Evolutionary conservation across 2,797 vertebrate genomes (phyloP).

Genomic region (Merluccius polli): DNA sequence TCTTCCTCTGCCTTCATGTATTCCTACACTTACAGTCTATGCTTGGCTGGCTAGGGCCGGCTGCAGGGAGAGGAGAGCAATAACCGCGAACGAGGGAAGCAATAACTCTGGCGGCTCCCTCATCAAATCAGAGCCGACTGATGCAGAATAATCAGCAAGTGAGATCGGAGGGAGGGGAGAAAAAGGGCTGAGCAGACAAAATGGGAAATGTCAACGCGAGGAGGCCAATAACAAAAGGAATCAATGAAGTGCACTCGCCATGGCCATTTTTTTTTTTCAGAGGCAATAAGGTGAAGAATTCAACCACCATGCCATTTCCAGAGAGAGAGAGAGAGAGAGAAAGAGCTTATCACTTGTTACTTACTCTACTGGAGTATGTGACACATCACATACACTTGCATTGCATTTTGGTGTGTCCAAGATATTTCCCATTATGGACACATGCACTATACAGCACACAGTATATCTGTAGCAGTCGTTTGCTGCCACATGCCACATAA

Average conservation of each 20-base stretch:
- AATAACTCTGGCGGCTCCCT: constrained; percentile 59
- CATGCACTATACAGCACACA: not conserved
- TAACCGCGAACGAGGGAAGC: constrained; percentile 59
- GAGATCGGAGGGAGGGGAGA: constrained; percentile 61
- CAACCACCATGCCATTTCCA: constrained; percentile 7
- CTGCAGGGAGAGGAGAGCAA: constrained; percentile 47
- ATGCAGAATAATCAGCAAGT: constrained; percentile 71
- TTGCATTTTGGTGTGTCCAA: not conserved
- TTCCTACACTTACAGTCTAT: constrained; percentile 29
- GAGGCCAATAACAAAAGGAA: constrained; percentile 64
- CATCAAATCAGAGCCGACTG: constrained; percentile 69
- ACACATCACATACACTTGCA: not conserved
- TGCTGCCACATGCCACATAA: too few relatives aligned
- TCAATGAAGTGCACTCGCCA: constrained; percentile 61
- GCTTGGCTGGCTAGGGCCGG: constrained; percentile 10
- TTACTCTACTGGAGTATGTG: not conserved
- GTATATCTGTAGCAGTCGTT: too few relatives aligned
- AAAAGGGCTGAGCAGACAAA: constrained; percentile 71
- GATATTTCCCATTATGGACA: not conserved
- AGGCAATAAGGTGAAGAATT: constrained; percentile 42
- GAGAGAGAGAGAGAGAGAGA: constrained; percentile 1
- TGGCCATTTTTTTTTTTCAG: constrained; percentile 22
- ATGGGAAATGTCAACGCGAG: constrained; percentile 71
- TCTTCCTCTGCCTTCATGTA: constrained; percentile 31
- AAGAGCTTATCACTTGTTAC: not conserved